These are phyloP conservation scores for Embiotoca jacksoni DNA, from an alignment of 2,113 vertebrate genomes.

Conservation along the genomic window DNA sequence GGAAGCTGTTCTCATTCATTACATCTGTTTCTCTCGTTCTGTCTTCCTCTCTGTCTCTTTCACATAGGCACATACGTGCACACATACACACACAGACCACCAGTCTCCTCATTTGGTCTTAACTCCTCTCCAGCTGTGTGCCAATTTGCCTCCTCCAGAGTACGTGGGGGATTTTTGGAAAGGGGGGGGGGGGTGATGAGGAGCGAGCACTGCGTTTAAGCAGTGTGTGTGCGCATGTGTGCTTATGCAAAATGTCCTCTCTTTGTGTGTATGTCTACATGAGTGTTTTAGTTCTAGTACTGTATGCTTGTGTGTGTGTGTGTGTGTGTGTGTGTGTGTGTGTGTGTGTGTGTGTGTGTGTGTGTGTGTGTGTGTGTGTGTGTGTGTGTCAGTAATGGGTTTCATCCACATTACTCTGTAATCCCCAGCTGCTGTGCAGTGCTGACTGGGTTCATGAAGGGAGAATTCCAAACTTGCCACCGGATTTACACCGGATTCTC, in stretches of 20 bases:
- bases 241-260: slow-evolving; percentile 30
- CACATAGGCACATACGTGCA: slow-evolving; percentile 6
- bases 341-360: slow-evolving; percentile 7
- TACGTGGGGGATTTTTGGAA: slow-evolving; percentile 41
- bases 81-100: slow-evolving; percentile 19
- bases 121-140: slow-evolving; percentile 76
- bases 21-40: slow-evolving; percentile 56
- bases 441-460: slow-evolving; percentile 74
- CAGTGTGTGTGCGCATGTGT: slow-evolving; percentile 31
- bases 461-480: slow-evolving; percentile 79
- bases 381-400: slow-evolving; percentile 56
- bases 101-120: slow-evolving; percentile 65
- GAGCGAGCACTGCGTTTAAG: slow-evolving; percentile 47
- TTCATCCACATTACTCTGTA: slow-evolving; percentile 76
- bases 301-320: not conserved
- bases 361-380: slow-evolving; percentile 37
- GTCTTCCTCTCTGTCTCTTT: slow-evolving; percentile 9
- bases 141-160: slow-evolving; percentile 76
- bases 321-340: slow-evolving; percentile 2
- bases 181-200: slow-evolving; percentile 62
- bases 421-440: slow-evolving; percentile 79
- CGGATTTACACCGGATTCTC: slow-evolving; percentile 79
- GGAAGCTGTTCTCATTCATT: slow-evolving; percentile 65
- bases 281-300: slow-evolving; percentile 25
- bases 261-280: slow-evolving; percentile 3